A percentile compares a stretch with the other conserved stretches of the same genome.
Evolutionary conservation across 2,888 invertebrate genomes (phyloP).

Genomic region (Drosophila silvestris): DNA sequence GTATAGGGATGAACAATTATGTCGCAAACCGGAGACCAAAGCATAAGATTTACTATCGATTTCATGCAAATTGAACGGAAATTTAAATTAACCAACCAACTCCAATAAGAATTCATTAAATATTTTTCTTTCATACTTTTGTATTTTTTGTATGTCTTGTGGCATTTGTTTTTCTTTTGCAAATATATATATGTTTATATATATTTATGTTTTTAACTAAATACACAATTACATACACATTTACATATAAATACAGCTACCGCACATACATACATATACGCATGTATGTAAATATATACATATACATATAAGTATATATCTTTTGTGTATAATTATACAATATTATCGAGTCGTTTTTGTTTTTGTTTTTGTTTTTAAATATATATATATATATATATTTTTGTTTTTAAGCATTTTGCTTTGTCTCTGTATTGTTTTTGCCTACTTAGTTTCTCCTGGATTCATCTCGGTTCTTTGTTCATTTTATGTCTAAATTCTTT

Average conservation of each 20-base stretch:
- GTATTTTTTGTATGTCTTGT: constrained; percentile 56
- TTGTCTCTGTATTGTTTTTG: constrained; percentile 35
- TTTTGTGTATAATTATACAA: constrained; percentile 73
- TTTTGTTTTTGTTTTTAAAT: constrained; percentile 28
- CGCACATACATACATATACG: constrained; percentile 64
- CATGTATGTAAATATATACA: constrained; percentile 64
- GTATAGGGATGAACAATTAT: neutral
- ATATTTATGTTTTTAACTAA: constrained; percentile 69
- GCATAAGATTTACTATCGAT: constrained; percentile 10
- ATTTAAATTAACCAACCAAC: neutral
- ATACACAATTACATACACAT: constrained; percentile 80
- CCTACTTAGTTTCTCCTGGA: constrained; percentile 47
- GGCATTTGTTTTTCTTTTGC: constrained; percentile 60
- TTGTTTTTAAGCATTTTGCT: constrained; percentile 62
- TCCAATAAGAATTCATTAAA: constrained; percentile 2
- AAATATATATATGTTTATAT: constrained; percentile 63
- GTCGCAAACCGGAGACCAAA: neutral
- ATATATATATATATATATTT: constrained; percentile 34
- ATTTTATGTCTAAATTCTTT: constrained; percentile 79
- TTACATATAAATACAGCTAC: constrained; percentile 80
- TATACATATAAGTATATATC: constrained; percentile 55
- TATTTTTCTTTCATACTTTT: constrained; percentile 42
- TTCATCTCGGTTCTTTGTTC: constrained; percentile 64
- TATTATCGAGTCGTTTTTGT: constrained; percentile 68
- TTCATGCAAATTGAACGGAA: neutral